Evolutionary conservation across 2,888 invertebrate genomes (phyloP).

Genomic region (Deilephila porcellus): DNA sequence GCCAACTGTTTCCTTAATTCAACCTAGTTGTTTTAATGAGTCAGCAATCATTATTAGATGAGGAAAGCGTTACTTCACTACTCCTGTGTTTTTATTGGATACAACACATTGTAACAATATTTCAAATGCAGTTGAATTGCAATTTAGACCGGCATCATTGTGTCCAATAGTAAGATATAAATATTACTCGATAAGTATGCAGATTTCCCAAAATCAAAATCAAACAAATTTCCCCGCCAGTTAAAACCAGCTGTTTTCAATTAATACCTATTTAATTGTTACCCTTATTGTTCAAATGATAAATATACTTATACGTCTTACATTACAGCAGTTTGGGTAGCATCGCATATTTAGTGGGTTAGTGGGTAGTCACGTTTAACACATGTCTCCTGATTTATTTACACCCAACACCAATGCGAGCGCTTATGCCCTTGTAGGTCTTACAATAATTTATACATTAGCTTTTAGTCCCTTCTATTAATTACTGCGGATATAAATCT

Average conservation of each 20-base stretch:
- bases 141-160: background rate
- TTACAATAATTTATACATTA: conserved; percentile 16
- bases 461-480: conserved; percentile 15
- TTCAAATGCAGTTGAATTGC: too few relatives aligned
- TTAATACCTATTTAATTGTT: too few relatives aligned
- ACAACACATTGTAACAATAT: background rate
- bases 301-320: background rate
- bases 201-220: too few relatives aligned
- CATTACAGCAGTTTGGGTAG: background rate
- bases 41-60: conserved; percentile 52
- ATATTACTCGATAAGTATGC: background rate
- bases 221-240: too few relatives aligned
- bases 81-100: background rate
- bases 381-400: conserved; percentile 15
- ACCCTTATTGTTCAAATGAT: too few relatives aligned
- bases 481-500: conserved; percentile 10
- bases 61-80: conserved; percentile 45
- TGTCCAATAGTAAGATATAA: background rate
- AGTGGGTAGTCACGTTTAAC: conserved; percentile 19
- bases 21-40: conserved; percentile 56
- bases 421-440: background rate
- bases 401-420: background rate
- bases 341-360: conserved; percentile 9
- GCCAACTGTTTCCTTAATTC: conserved; percentile 58
- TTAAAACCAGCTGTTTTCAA: too few relatives aligned